Conservation (phyloP, 2,797 vertebrate species). For the Knipowitschia caucasica region DNA sequence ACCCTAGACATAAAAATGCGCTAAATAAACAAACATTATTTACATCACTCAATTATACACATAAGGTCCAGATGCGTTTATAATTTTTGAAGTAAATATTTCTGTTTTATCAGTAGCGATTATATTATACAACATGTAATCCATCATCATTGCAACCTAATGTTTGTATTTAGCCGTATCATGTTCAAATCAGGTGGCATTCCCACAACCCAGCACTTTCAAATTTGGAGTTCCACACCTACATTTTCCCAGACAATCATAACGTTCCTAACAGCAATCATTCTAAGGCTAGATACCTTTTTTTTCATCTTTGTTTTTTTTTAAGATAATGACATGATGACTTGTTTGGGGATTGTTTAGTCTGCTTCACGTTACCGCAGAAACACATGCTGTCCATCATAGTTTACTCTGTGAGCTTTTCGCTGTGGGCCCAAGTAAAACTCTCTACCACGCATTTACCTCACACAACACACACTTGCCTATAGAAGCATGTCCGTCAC, state of each 20-base stretch:
- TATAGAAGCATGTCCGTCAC: constrained; percentile 25
- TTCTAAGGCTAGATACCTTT: constrained; percentile 6
- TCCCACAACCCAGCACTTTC: background rate
- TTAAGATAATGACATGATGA: constrained; percentile 1
- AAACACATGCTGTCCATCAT: constrained; percentile 31
- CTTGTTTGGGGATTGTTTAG: constrained; percentile 7
- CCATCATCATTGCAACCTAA: background rate
- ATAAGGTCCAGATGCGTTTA: background rate
- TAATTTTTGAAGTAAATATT: background rate
- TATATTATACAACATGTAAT: background rate
- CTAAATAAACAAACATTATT: too few species aligned
- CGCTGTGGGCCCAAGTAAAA: constrained; percentile 24
- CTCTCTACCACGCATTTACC: constrained; percentile 19
- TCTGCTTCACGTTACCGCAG: constrained; percentile 33
- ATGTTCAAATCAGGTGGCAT: background rate
- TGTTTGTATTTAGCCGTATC: background rate
- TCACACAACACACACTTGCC: constrained; percentile 32
- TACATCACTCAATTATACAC: background rate
- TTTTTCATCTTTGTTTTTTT: too few species aligned
- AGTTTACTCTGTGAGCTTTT: constrained; percentile 26
- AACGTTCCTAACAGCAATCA: constrained; percentile 7
- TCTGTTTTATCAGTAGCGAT: background rate
- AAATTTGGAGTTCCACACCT: constrained; percentile 2
- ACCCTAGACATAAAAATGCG: too few species aligned
- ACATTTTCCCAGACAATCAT: constrained; percentile 9